Evolutionary conservation across 1,140 invertebrate species (phyloP), one percentile per base, ranked within the genome.

Genomic region (Anthonomus grandis): DNA sequence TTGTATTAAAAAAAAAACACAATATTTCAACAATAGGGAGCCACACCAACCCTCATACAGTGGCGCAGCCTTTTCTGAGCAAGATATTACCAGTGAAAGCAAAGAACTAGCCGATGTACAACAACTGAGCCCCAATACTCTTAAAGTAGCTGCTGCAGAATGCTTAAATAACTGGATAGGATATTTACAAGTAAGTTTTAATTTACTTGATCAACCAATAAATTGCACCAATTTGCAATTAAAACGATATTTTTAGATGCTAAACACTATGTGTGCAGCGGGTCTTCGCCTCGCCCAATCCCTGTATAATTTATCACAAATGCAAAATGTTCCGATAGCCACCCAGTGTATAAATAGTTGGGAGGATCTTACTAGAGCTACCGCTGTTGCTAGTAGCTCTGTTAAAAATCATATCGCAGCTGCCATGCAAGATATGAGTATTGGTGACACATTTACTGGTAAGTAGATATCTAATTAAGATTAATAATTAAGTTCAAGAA

Each of bases 161-260:
- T 83, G 82, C 68, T 75, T 84, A 38, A 78, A 79, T 50, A 81
- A 79, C 65, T 85, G 83, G 83, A 75, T 83, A 6, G 75, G 76
- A 60, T 84, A 84, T 75, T 73, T 83, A 57, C 80, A 83, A 74
- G 81, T 83, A 58, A 21, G 10, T 41, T 41, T 42, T 23, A 23
- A 46, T 41, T 18, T 13, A 42, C n/a, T 47, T 13, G 37, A 36
- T 51, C 2, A 46, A 21, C 17, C 44, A 53, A 8, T 18, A 45
- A 13, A 27, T 48, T 27, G 10, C 41, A 58, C 18, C 8, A 21
- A 13, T 15, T 24, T 22, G 45, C 42, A 19, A 22, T 44, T 22
- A 45, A 19, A 21, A 52, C 38, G 24, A 53, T 62, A 39, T 54
- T 55, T 64, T 60, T 18, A 83, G 81, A 81, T 81, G 72, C 71